These are phyloP conservation scores for Pentalonia nigronervosa DNA, from an alignment of 1,140 invertebrate genomes.

Conservation along the genomic window DNA sequence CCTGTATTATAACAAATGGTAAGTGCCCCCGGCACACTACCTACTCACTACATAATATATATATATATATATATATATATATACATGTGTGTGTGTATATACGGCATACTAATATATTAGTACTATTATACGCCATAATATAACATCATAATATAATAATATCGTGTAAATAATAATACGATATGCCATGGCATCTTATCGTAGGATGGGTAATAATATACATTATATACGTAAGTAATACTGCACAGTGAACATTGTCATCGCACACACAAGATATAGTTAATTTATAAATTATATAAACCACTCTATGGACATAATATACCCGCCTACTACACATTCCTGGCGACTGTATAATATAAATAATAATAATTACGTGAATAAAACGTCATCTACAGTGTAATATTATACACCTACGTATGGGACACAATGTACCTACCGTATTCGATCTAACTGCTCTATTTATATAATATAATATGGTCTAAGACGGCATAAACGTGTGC, in stretches of 20 bases:
- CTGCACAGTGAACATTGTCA: neutral
- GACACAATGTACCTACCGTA: neutral
- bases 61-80: too few relatives aligned
- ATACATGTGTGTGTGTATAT: neutral
- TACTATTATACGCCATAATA: conserved; percentile 17
- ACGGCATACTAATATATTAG: neutral
- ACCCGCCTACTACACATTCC: neutral
- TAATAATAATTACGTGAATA: neutral
- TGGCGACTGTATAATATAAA: neutral
- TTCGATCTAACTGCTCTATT: neutral
- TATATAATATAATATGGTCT: neutral
- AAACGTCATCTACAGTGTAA: neutral
- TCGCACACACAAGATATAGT: neutral
- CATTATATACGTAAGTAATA: neutral
- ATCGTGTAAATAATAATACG: neutral
- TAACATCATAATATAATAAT: conserved; percentile 1
- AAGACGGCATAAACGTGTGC: neutral
- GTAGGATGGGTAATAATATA: neutral
- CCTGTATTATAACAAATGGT: neutral
- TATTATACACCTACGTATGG: neutral
- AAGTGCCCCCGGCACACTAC: neutral
- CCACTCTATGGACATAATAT: too few relatives aligned
- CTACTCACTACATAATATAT: neutral
- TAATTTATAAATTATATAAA: too few relatives aligned
- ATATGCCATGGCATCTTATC: neutral